phyloP scores from a whole-genome alignment of 1,140 invertebrate genomes.

The Neoseiulus cucumeris region DNA sequence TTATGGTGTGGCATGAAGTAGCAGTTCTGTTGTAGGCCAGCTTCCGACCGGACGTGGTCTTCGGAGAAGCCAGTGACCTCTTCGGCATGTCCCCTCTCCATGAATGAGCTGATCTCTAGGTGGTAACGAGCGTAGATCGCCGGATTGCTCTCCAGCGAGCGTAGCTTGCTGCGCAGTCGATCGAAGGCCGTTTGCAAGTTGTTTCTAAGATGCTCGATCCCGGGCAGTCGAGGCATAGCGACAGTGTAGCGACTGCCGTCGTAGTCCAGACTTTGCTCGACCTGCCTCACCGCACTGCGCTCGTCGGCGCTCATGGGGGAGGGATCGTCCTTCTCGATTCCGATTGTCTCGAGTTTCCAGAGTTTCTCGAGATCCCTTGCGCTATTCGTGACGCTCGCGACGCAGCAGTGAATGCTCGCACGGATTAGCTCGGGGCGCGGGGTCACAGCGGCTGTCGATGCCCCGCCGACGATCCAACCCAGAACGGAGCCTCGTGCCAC shows the following conservation, averaged over 20 bases:
- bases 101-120: background rate
- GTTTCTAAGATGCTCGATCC: background rate
- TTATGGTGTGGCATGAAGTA: background rate
- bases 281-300: background rate
- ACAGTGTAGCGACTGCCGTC: background rate
- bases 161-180: background rate
- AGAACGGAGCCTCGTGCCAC: too few relatives aligned
- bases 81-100: background rate
- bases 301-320: background rate
- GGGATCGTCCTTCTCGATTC: too few relatives aligned
- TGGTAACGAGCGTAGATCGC: background rate
- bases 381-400: too few relatives aligned
- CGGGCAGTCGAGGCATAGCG: background rate
- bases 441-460: too few relatives aligned
- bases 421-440: too few relatives aligned
- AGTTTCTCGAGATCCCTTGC: too few relatives aligned
- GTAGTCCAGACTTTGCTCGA: background rate
- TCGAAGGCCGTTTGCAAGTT: background rate
- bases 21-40: background rate
- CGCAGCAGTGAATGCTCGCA: too few relatives aligned
- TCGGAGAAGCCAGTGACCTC: background rate
- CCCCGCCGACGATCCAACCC: too few relatives aligned
- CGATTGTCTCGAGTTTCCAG: too few relatives aligned
- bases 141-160: background rate
- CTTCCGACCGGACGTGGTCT: too few relatives aligned